Base-by-base conservation (phyloP, 2,797 vertebrate species). In the Acanthurus lineatus region DNA sequence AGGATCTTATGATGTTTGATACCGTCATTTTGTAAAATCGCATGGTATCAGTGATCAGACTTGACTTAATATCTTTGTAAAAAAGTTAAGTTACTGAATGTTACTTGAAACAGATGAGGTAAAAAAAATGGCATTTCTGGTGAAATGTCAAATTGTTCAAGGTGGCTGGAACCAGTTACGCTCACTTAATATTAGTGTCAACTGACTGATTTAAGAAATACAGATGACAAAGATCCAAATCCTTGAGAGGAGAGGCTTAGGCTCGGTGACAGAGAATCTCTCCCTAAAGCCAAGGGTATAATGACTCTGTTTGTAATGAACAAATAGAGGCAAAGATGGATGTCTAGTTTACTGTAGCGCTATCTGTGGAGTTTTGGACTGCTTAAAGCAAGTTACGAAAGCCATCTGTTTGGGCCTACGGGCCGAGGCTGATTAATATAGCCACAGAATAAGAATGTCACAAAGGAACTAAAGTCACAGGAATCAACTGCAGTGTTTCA, bases 401-500 rank as follows among this genome's bases (percentile, higher is more conserved):
- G 90, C 92, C 94, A 94, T 94, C 93, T 94, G 94, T 93, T 92
- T 84, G 85, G 84, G 88, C 89, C 91, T 88, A 84, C 28, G 84
- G 86, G 91, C 84, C 81, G 38, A 86, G 87, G 85, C 92, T 95
- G 95, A 96, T 95, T 95, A 96, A 95, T 95, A 95, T 89, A 76
- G 91, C 92, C 91, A 85, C 81, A 91, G 88, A 93, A 94, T 85
- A 69, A 93, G 89, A 91, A 88, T 83, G 92, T 93, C 93, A 91
- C 92, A 90, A 76, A 79, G 88, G 83, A 93, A 88, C 91, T 86
- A 86, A 89, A 90, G 94, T 93, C 86, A 77, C 80, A 80, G 66
- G 68, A 69, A 93, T 89, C 44, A 79, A 91, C 92, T 88, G 69
- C 85, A 92, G 93, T 93, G 95, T 94, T 92, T 93, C 93, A 94